Percentiles rank a stretch among this genome's conserved stretches.
Evolutionary conservation across 1,140 invertebrate species (phyloP).

Genomic region (Anastrepha ludens): DNA sequence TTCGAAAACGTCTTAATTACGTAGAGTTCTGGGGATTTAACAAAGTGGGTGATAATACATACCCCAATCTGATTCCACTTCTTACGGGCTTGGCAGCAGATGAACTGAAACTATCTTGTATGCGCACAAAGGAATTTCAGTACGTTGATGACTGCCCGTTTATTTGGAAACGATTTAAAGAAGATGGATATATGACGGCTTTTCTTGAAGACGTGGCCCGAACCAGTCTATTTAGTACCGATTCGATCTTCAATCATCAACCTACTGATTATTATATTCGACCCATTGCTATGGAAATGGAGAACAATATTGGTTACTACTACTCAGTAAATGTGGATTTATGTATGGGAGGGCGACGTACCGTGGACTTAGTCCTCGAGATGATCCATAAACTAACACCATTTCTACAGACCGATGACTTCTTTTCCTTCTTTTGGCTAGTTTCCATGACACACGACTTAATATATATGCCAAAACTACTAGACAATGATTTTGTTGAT

Average conservation of each 20-base stretch:
- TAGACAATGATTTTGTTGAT: constrained; percentile 78
- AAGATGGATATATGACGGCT: constrained; percentile 83
- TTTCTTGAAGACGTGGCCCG: constrained; percentile 85
- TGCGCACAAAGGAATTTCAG: constrained; percentile 70
- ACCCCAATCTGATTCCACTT: constrained; percentile 86
- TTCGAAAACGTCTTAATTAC: constrained; percentile 78
- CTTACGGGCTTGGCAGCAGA: constrained; percentile 80
- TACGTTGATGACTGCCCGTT: constrained; percentile 84
- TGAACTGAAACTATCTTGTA: constrained; percentile 80
- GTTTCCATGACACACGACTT: constrained; percentile 84
- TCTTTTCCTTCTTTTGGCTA: constrained; percentile 86
- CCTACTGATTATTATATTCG: constrained; percentile 89
- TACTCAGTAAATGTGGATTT: constrained; percentile 75
- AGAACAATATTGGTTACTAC: constrained; percentile 73
- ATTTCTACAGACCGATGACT: constrained; percentile 57
- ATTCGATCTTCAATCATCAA: constrained; percentile 83
- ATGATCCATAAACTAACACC: constrained; percentile 72
- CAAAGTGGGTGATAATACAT: constrained; percentile 90
- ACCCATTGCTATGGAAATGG: constrained; percentile 81
- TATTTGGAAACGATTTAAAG: constrained; percentile 86
- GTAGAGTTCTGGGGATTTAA: constrained; percentile 87
- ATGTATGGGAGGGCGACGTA: constrained; percentile 76
- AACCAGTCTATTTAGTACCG: constrained; percentile 88
- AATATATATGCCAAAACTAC: constrained; percentile 80
- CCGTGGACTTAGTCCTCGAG: constrained; percentile 73